Evolutionary conservation across 2,797 vertebrate species (phyloP), one percentile per base, ranked within the genome.

Genomic region (Macropodus opercularis): DNA sequence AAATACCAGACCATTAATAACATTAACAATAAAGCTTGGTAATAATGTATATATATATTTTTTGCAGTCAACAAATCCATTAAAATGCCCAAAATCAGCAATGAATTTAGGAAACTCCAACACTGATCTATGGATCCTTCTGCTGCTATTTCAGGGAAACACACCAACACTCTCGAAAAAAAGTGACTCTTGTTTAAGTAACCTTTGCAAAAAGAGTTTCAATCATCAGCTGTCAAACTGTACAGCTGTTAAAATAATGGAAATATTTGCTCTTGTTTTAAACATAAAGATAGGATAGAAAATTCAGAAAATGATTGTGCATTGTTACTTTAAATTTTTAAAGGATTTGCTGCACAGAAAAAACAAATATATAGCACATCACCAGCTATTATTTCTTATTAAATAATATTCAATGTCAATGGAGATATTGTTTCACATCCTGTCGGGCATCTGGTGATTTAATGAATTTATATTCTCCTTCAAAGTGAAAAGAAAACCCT

Each of bases 401-500:
- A 17, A 75, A 35, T 34, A 26, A 67, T n/a, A n/a, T n/a, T n/a
- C n/a, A n/a, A n/a, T 47, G 59, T 49, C 39, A 42, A 19, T 14
- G 24, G 46, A 58, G 35, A 72, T 68, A 66, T 9, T 6, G 38
- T 69, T 31, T 46, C 13, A 23, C 41, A 60, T 43, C 53, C 32
- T 22, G 36, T 64, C 42, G 27, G 29, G 61, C 62, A 62, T 64
- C 53, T 49, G 52, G 34, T 23, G 11, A 70, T 31, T 49, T 38
- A 27, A 69, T 40, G 10, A 69, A 54, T 51, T 59, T 29, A 74
- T 59, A 39, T 22, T 44, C 14, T 80, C 69, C 59, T 80, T 77
- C 46, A 71, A 82, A 72, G 42, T 72, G 58, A 72, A 83, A 79
- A 77, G 9, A 78, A 82, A 42, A 66, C 34, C 72, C 63, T 72